phyloP scores from a whole-genome alignment of 2,888 invertebrate species.

The Fissipunctia ypsillon region DNA sequence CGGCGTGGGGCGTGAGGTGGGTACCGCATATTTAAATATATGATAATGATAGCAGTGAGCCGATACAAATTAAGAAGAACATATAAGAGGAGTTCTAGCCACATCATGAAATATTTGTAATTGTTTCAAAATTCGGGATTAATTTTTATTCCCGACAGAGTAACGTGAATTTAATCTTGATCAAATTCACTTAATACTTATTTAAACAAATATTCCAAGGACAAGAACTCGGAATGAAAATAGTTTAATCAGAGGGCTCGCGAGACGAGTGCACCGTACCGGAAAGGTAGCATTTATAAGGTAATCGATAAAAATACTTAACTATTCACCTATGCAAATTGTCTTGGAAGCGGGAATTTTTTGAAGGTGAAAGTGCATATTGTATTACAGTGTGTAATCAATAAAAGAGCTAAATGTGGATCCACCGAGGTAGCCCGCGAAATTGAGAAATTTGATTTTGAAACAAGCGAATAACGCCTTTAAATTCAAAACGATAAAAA shows the following conservation, averaged over 20 bases:
- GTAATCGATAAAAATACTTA: slow-evolving; percentile 24
- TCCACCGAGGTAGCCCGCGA: neutral
- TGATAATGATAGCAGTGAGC: neutral
- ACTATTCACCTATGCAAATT: slow-evolving; percentile 8
- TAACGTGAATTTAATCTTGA: neutral
- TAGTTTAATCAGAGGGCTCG: neutral
- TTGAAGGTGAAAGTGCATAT: slow-evolving; percentile 10
- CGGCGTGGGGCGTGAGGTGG: neutral
- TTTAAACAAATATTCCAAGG: neutral
- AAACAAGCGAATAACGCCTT: no score
- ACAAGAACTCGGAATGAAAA: neutral
- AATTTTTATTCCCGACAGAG: no score
- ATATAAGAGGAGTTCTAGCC: neutral
- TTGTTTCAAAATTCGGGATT: neutral
- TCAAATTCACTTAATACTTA: neutral
- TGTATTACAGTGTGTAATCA: neutral
- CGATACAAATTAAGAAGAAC: slow-evolving; percentile 1
- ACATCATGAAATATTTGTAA: slow-evolving; percentile 6
- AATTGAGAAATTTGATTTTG: neutral
- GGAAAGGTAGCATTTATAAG: neutral
- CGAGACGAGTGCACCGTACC: slow-evolving; percentile 19
- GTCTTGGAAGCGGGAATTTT: neutral
- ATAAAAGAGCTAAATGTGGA: neutral
- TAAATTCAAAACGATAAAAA: no score
- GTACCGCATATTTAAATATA: slow-evolving; percentile 8